phyloP scores from a whole-genome alignment of 1,140 invertebrate species.

The Bursaphelenchus mucronatus region DNA sequence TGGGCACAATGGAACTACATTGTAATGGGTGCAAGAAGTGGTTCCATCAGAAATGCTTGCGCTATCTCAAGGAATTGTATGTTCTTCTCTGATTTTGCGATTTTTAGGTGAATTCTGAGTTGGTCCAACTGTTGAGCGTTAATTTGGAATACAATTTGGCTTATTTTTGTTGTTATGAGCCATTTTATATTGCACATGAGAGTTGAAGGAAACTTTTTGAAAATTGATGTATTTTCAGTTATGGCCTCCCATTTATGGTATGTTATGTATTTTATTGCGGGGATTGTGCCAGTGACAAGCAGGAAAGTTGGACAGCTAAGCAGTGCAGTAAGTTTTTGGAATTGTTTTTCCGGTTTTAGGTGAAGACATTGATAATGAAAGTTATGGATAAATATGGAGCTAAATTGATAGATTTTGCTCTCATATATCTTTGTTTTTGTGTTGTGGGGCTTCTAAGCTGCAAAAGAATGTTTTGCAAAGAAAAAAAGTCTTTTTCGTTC shows the following conservation, averaged over 20 bases:
- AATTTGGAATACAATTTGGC: no score
- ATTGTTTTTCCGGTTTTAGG: neutral
- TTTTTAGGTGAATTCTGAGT: neutral
- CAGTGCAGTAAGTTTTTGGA: constrained; percentile 56
- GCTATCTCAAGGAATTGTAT: constrained; percentile 55
- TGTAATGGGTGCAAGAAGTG: constrained; percentile 49
- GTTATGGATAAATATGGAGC: neutral
- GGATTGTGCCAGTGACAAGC: constrained; percentile 77
- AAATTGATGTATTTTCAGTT: constrained; percentile 27
- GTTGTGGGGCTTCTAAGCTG: constrained; percentile 22
- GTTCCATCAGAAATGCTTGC: constrained; percentile 53
- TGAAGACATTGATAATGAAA: neutral
- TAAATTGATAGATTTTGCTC: neutral
- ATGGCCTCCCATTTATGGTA: constrained; percentile 79
- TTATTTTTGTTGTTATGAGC: no score
- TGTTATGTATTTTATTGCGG: constrained; percentile 94
- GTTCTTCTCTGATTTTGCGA: constrained; percentile 19
- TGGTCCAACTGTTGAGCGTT: no score
- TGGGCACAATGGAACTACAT: constrained; percentile 49
- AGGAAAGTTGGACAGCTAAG: constrained; percentile 63
- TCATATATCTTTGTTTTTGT: constrained; percentile 24
- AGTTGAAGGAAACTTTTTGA: neutral
- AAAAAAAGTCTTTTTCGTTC: neutral
- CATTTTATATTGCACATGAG: no score
- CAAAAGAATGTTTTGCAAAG: neutral